These are phyloP conservation scores for Chroicocephalus ridibundus DNA, from an alignment of 2,113 vertebrate species.

Conservation along the genomic window DNA sequence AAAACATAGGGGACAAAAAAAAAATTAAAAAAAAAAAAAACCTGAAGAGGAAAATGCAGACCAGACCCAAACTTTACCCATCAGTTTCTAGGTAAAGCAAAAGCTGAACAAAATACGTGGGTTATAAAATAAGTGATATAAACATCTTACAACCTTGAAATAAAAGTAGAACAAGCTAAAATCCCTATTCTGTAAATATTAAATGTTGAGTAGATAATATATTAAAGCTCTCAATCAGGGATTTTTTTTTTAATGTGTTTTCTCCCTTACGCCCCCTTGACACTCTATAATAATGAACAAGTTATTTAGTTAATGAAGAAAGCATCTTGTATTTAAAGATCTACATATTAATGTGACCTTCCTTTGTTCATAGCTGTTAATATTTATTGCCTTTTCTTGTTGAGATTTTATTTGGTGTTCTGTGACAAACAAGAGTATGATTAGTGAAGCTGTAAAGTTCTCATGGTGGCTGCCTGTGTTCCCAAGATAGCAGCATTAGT, in stretches of 20 bases:
- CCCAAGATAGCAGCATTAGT: conserved; percentile 81
- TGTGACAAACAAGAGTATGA: conserved; percentile 77
- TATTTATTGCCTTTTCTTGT: conserved; percentile 77
- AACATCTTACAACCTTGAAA: neutral
- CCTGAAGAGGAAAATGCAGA: neutral
- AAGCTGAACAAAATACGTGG: neutral
- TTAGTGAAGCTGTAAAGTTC: conserved; percentile 78
- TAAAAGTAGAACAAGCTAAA: neutral
- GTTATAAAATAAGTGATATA: neutral
- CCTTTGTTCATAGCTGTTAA: conserved; percentile 76
- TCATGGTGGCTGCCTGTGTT: conserved; percentile 77
- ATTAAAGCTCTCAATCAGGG: neutral
- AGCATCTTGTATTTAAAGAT: conserved; percentile 72
- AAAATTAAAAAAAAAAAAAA: no score
- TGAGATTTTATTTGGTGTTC: conserved; percentile 78
- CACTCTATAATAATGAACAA: conserved; percentile 62
- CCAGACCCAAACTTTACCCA: neutral
- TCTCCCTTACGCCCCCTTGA: conserved; percentile 34
- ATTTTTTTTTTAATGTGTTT: neutral
- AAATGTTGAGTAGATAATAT: neutral
- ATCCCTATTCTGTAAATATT: conserved; percentile 6
- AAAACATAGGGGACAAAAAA: fast-evolving
- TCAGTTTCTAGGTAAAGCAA: neutral
- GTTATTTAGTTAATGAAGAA: conserved; percentile 73
- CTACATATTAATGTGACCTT: conserved; percentile 79